Conservation (phyloP, 2,888 invertebrate species). For the Idaea aversata region DNA sequence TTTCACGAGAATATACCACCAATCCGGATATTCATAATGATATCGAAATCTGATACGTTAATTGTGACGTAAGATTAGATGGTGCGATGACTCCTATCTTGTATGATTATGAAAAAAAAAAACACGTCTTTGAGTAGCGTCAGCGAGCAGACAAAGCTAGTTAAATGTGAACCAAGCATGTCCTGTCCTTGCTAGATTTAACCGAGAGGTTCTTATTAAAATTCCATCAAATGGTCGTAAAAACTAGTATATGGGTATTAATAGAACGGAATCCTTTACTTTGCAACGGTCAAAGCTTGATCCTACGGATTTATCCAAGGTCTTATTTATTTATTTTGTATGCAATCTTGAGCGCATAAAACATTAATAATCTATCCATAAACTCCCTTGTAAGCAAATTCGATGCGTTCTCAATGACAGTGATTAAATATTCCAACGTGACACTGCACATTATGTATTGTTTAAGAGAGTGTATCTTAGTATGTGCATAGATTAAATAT, state of each 20-base stretch:
- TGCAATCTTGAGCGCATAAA: neutral
- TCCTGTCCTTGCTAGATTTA: neutral
- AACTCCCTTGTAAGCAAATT: slow-evolving; percentile 19
- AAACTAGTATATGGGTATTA: neutral
- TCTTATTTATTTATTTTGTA: neutral
- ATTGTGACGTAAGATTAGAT: slow-evolving; percentile 20
- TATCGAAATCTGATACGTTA: neutral
- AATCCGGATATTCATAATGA: neutral
- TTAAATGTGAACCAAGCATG: neutral
- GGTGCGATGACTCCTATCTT: slow-evolving; percentile 11
- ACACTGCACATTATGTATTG: slow-evolving; percentile 26
- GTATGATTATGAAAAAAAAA: slow-evolving; percentile 28
- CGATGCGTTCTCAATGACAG: slow-evolving; percentile 13
- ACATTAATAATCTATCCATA: slow-evolving; percentile 10
- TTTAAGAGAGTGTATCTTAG: slow-evolving; percentile 22
- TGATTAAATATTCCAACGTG: slow-evolving; percentile 24
- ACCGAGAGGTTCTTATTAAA: neutral
- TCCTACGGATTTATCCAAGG: neutral
- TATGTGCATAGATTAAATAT: slow-evolving; percentile 30
- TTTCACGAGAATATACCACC: neutral
- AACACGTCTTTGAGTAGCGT: slow-evolving; percentile 36
- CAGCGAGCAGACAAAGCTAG: slow-evolving; percentile 8
- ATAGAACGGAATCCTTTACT: neutral
- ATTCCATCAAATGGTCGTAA: neutral
- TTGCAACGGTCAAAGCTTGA: neutral